Evolutionary conservation across 2,888 invertebrate genomes (phyloP), one percentile per base, ranked within the genome.

Genomic region (Ormyrus labotus): DNA sequence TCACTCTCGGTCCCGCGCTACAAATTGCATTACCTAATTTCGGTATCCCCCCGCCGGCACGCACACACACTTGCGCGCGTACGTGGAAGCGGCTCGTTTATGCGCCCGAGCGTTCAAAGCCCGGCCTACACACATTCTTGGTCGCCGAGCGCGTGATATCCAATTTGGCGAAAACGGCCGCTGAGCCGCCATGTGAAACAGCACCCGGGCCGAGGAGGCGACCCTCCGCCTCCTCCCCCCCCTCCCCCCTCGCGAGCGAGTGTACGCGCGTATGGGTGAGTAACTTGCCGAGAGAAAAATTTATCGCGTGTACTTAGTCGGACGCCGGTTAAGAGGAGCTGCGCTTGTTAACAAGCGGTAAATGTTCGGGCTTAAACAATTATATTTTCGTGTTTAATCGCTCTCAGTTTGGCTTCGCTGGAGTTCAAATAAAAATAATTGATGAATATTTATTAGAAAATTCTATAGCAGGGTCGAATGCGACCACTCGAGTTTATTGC

Each of bases 1-100:
- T 61, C 65, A 11, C 13, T 64, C 48, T 55, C 53, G 69, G 47
- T 9, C 45, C 5, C 78, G 58, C 53, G 50, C 67, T 78, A 60
- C 78, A 78, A 74, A 78, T 78, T 78, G 81, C 74, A 61, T 81
- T 78, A 74, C 63, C 81, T 71, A 69, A 78, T 78, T 78, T 78
- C 63, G 68, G 73, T 19, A 19, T 19, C 19, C 19, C 45, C 55
- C 13, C 19, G 48, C 61, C 47, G 55, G 45, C 53, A 2, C 45
- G 34, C 55, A 11, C 19, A 19, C 19, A 19, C 19, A 19, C 19
- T 19, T 1, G 19, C 19, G 19, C 19, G 19, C 19, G 19, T 51
- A 3, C 2, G 53, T 11, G 72, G 63, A 13, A 7, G 34, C 19
- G 57, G 61, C 10, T n/a, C 34, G 60, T 11, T 48, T 57, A 57